Base-by-base conservation (phyloP, 2,888 invertebrate genomes). In the Acrobasis consociella region DNA sequence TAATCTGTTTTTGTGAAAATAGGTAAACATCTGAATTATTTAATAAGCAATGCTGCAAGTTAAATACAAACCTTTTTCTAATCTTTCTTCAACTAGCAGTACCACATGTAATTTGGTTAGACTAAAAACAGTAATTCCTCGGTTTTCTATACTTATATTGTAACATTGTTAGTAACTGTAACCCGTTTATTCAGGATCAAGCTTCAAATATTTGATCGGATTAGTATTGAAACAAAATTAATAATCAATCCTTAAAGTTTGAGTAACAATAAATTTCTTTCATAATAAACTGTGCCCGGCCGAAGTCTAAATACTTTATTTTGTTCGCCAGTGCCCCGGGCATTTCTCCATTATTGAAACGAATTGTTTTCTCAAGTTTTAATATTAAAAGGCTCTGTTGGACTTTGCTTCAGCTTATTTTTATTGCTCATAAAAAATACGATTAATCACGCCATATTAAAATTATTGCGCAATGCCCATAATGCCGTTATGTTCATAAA, bases 331-430 rank as follows among this genome's bases (percentile, higher is more conserved):
- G 70, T 75, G 84, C 80, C 74, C 80, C 81, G 83, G 83, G 79
- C 80, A 82, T 77, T 83, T 81, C 82, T 78, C 82, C 83, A 85
- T 86, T 86, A 86, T 85, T 87, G 82, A 86, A 87, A 82, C 83
- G 83, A 87, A 87, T 86, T 87, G 87, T 87, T 87, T 85, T 85
- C 81, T 78, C 71, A 86, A 87, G 79, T 86, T 87, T 84, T 83
- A 82, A 83, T 85, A 86, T 86, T 85, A 81, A 84, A 79, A 81
- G 73, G 75, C 76, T 77, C 72, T 73, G 78, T 77, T 80, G 80
- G 75, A 81, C 76, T 80, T 82, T 69, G 69, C 64, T 76, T 67
- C 65, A 72, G 65, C 64, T 75, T 76, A 77, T 77, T 80, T 79
- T 66, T 75, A 65, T 65, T 74, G 72, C 75, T 77, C 67, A 72